Evolutionary conservation across 2,888 invertebrate species (phyloP), one percentile per base, ranked within the genome.

Genomic region (Spatulosminthurus flaviceps): DNA sequence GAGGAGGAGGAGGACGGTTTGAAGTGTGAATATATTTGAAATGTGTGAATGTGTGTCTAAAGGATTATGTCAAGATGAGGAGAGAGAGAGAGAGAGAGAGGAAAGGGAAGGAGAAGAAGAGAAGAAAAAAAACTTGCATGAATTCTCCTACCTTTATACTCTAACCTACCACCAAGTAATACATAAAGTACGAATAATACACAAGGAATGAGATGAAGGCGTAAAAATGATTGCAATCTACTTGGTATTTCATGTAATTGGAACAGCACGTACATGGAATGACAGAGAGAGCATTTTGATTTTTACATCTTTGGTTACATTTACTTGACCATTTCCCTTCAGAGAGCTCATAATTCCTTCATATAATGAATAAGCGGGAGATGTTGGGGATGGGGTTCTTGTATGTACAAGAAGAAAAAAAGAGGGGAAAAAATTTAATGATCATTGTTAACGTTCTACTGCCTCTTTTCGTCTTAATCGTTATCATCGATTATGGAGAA

Each of bases 11-110:
- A 70, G 70, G 70, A 34, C 24, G 42, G 41, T 70, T n/a, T 41
- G 70, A 70, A 64, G 60, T 64, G 24, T 64, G 21, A 64, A 21
- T 41, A n/a, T n/a, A 41, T 70, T 70, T 70, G 70, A 70, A 41
- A 70, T 28, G 70, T 70, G 70, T 70, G 70, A 70, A 70, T 70
- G 70, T 70, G 70, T 70, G 70, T 70, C 70, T 41, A 70, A 70
- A 70, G 70, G 70, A 70, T 70, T 70, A 69, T 29, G 22, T 22
- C 41, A n/a, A 70, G 70, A n/a, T 1, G 41, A 34, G 41, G 42
- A n/a, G 70, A 70, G n/a, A n/a, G n/a, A n/a, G n/a, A n/a, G n/a
- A n/a, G n/a, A n/a, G n/a, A n/a, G n/a, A n/a, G n/a, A n/a, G n/a
- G n/a, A n/a, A n/a, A n/a, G n/a, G n/a, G n/a, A n/a, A n/a, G n/a